Percentiles rank a stretch among this genome's conserved stretches.
Conservation (phyloP, 2,797 vertebrate species). For the Pseudochirops corinnae region DNA sequence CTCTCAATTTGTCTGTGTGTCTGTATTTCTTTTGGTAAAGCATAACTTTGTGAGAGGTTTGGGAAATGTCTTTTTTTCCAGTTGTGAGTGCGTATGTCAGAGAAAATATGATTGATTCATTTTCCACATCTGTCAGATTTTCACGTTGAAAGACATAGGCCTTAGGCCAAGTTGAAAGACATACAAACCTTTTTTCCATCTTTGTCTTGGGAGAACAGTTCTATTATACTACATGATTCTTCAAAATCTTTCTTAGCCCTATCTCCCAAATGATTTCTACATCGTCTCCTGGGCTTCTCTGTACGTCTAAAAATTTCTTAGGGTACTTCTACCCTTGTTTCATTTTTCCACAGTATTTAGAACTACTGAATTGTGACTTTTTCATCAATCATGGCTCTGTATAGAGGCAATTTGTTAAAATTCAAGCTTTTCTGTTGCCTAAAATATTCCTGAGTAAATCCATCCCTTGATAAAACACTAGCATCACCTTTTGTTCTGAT, state of each 20-base stretch:
- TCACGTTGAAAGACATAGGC: not conserved
- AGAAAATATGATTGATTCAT: not conserved
- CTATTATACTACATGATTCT: not conserved
- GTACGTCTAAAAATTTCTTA: not conserved
- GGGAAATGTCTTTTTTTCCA: not conserved
- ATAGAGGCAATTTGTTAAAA: not conserved
- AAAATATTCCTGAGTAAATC: not conserved
- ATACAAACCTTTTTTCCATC: not conserved
- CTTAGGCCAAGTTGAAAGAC: not conserved
- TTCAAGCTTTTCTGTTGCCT: not conserved
- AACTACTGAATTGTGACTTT: not conserved
- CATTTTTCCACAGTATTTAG: not conserved
- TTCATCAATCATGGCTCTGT: not conserved
- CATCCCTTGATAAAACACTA: not conserved
- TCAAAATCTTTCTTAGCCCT: not conserved
- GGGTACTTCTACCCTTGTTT: not conserved
- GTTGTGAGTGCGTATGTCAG: not conserved
- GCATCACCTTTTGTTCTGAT: not conserved
- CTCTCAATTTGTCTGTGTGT: no score
- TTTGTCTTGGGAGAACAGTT: not conserved
- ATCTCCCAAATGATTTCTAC: not conserved
- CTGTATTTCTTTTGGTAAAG: not conserved
- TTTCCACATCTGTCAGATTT: not conserved
- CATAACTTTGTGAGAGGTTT: not conserved
- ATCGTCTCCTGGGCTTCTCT: not conserved